These are phyloP conservation scores for Chaetorhynchus papuensis DNA, from an alignment of 2,113 vertebrate genomes.

Conservation along the genomic window DNA sequence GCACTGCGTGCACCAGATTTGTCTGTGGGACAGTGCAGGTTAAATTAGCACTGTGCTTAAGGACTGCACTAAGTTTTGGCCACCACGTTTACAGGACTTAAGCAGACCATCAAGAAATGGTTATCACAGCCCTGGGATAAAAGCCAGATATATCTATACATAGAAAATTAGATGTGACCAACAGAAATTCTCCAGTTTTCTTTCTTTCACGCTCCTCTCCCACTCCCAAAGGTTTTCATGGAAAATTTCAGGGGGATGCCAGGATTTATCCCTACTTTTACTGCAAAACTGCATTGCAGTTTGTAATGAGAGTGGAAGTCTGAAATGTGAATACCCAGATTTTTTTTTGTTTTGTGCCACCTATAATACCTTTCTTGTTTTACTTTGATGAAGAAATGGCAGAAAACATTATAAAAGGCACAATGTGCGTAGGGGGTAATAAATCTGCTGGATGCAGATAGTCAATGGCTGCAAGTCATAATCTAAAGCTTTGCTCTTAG, in stretches of 20 bases:
- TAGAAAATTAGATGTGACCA: neutral
- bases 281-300: neutral
- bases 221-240: neutral
- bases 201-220: neutral
- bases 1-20: fast-evolving
- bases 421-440: conserved; percentile 1
- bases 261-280: neutral
- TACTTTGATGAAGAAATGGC: conserved; percentile 30
- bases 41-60: neutral
- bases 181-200: neutral
- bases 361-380: neutral
- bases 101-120: neutral
- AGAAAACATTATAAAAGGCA: conserved; percentile 50
- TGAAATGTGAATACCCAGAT: neutral
- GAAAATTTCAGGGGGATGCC: neutral
- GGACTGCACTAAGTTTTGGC: neutral
- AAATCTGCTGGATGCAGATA: conserved; percentile 64
- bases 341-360: neutral
- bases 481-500: conserved; percentile 50
- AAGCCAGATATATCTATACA: neutral
- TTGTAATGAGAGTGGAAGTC: neutral
- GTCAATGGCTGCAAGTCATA: conserved; percentile 58
- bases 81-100: neutral
- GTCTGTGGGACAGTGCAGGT: neutral
- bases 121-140: neutral